Evolutionary conservation across 2,888 invertebrate species (phyloP).

Genomic region (Drosophila conformis): DNA sequence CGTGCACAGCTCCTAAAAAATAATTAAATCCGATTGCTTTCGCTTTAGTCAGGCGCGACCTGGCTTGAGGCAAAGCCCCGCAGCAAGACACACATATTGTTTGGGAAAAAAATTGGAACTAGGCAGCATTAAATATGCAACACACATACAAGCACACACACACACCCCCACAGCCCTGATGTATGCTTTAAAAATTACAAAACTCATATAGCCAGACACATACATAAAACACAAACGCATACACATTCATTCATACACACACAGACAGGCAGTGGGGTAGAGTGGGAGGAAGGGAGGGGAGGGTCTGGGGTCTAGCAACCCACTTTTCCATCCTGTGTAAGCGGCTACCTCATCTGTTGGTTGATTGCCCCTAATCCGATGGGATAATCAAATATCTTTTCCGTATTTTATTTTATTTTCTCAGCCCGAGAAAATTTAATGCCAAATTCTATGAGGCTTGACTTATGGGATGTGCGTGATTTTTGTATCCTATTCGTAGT

Average conservation of each 20-base stretch:
- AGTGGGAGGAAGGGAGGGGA: no score
- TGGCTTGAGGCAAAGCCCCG: conserved; percentile 4
- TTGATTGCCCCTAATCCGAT: conserved; percentile 49
- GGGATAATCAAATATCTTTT: conserved; percentile 63
- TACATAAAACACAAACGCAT: neutral
- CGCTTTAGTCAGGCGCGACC: conserved; percentile 17
- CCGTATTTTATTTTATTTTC: conserved; percentile 17
- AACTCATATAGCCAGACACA: conserved; percentile 8
- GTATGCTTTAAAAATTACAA: conserved; percentile 56
- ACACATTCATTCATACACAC: neutral
- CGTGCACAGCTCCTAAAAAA: conserved; percentile 36
- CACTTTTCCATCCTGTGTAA: neutral
- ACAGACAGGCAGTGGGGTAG: neutral
- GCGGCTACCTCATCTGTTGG: conserved; percentile 42
- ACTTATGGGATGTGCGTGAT: conserved; percentile 49
- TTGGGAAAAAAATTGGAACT: neutral
- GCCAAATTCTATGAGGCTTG: conserved; percentile 55
- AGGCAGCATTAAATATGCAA: conserved; percentile 42
- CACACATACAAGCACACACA: conserved; percentile 21
- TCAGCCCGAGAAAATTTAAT: conserved; percentile 29
- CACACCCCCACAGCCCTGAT: conserved; percentile 19
- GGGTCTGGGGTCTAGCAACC: neutral
- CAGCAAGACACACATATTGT: neutral
- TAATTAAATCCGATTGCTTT: conserved; percentile 69
- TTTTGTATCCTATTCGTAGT: conserved; percentile 27